Conservation (phyloP, 2,113 vertebrate species). For the Cygnus atratus region DNA sequence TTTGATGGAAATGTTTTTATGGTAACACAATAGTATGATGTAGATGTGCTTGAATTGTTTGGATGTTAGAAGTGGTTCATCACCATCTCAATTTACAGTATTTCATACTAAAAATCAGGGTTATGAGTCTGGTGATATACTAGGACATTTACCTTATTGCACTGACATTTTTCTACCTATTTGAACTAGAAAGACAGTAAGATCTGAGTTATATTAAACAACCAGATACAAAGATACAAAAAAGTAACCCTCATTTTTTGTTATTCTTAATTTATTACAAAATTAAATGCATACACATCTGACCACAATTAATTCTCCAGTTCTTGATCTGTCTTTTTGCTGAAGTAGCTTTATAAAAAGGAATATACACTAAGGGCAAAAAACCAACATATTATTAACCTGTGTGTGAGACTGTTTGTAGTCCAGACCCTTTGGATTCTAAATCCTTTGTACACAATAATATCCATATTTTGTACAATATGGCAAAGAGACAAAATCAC, state of each 20-base stretch:
- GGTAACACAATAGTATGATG: neutral
- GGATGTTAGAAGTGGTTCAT: neutral
- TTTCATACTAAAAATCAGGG: slow-evolving; percentile 31
- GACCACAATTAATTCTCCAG: slow-evolving; percentile 60
- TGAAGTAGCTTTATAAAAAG: slow-evolving; percentile 62
- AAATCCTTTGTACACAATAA: slow-evolving; percentile 10
- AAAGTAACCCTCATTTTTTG: slow-evolving; percentile 29
- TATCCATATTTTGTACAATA: slow-evolving; percentile 46
- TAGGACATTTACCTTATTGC: slow-evolving; percentile 23
- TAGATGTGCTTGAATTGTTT: slow-evolving; percentile 3
- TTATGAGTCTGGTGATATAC: neutral
- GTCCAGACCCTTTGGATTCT: slow-evolving; percentile 26
- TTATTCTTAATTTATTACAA: neutral
- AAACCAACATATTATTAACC: slow-evolving; percentile 59
- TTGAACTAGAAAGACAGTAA: slow-evolving; percentile 46
- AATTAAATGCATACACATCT: slow-evolving; percentile 55
- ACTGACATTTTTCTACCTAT: slow-evolving; percentile 8
- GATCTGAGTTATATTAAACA: slow-evolving; percentile 50
- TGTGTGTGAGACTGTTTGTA: slow-evolving; percentile 23
- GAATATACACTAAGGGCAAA: slow-evolving; percentile 31
- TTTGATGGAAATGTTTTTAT: slow-evolving; percentile 47
- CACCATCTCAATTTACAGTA: slow-evolving; percentile 9
- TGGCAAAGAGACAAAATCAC: neutral
- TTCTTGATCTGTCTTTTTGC: slow-evolving; percentile 39
- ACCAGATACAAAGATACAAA: slow-evolving; percentile 30